Evolutionary conservation across 1,140 invertebrate species (phyloP), one percentile per base, ranked within the genome.

Genomic region (Rhyacophila brunnea): DNA sequence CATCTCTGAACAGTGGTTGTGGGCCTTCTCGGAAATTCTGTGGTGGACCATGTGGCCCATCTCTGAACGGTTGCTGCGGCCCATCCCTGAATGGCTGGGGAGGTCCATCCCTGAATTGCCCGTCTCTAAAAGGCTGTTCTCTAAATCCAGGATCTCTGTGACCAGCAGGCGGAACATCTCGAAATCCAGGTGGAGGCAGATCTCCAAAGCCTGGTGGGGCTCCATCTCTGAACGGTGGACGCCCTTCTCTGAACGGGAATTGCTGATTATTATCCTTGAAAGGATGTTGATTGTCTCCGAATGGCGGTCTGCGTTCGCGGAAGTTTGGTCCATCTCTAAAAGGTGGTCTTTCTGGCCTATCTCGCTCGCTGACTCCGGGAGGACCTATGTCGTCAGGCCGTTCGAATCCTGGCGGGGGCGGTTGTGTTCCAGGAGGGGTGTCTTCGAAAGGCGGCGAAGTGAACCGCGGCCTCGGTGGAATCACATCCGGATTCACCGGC

Each of bases 401-500:
- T 58, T 81, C 79, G 65, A 78, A 81, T 34, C 79, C 79, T 20
- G 79, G 79, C 15, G 80, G 74, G n/a, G 79, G 74, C 10, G 79
- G 77, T 60, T 81, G 77, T 4, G 75, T 72, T 32, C 76, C 78
- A 18, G 74, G 76, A 42, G 76, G 75, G 55, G 71, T 67, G 44
- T 79, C 76, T 61, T 78, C 75, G 65, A 77, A 77, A 14, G 71
- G 66, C 7, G 74, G 69, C 6, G 62, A 68, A 54, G 73, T 73
- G 60, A 75, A 78, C 4, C 75, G 71, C 51, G 72, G 70, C 35
- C 75, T 66, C 6, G 68, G 67, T 17, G 70, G 66, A 44, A 72
- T 68, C 9, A 68, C 64, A 66, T 75, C 75, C 47, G 64, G 53
- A 7, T 65, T 67, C 58, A 75, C 62, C 9, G 71, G 43, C 19